Base-by-base conservation (phyloP, 2,797 vertebrate species). In the Acanthurus leucopareius region DNA sequence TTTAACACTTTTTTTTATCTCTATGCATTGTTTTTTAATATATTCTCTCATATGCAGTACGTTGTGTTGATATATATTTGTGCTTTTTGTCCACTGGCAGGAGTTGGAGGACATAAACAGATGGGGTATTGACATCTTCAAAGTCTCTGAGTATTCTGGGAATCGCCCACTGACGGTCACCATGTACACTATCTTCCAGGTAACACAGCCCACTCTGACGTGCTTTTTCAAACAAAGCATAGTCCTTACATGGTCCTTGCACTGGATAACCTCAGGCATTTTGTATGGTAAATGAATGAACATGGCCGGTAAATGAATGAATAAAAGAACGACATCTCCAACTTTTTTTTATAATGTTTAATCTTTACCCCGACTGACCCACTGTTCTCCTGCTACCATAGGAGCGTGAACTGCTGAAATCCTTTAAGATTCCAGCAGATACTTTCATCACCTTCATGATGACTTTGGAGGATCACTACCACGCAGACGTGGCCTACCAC, bases 121-220 rank as follows among this genome's bases (percentile, higher is more conserved):
- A 84, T 99, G 98, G 98, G 98, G 97, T 4, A 91, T 99, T 0
- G 93, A 99, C 32, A 89, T 98, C 80, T 99, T 98, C 87, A 97
- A 95, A 77, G 92, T 99, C 1, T 94, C 97, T 0, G 95, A 97
- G 84, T 96, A 96, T 81, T 99, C 97, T 0, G 95, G 95, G 28
- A 95, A 95, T 83, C 96, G 92, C 47, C 97, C 98, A 0, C 91
- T 99, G 58, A 99, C 97, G 0, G 97, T 97, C 84, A 83, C 97
- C 62, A 96, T 98, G 94, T 98, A 97, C 94, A 95, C 95, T 80
- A 94, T 98, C 89, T 97, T 99, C 87, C 97, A 98, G 97, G 97
- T 98, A 90, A 80, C 16, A 51, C 53, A 53, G 22, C 48, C 58
- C 20, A 20, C 32, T 35, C 14, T 48, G 14, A 10, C 1, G 10